These are phyloP conservation scores for Orientallactaga bullata DNA, from an alignment of 2,113 vertebrate species.

Conservation along the genomic window DNA sequence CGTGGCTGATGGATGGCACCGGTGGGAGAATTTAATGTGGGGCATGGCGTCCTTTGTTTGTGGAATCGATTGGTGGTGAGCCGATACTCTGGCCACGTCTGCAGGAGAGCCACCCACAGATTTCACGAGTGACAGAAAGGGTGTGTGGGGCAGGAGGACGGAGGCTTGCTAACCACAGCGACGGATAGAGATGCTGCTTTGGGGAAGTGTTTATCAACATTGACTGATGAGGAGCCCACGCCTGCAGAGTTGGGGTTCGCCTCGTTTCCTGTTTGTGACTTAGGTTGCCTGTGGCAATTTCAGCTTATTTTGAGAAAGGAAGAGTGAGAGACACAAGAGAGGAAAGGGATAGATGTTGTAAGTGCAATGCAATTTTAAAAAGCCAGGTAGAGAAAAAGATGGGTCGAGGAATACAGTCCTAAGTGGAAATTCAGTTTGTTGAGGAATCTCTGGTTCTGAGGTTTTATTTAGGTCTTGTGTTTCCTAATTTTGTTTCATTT, in stretches of 20 bases:
- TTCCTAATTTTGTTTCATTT: neutral
- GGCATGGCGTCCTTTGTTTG: neutral
- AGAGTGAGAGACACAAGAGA: neutral
- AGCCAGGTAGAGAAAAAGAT: neutral
- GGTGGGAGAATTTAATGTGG: conserved; percentile 33
- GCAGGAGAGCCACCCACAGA: neutral
- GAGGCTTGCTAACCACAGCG: neutral
- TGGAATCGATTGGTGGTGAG: neutral
- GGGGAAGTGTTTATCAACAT: neutral
- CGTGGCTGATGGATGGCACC: neutral
- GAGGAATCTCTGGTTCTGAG: neutral
- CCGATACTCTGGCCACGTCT: neutral
- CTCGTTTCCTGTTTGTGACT: neutral
- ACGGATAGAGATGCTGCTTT: neutral
- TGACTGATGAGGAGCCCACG: neutral
- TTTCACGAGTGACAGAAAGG: neutral
- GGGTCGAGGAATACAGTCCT: neutral
- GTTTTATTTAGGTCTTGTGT: neutral
- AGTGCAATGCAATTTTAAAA: neutral
- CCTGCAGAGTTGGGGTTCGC: neutral
- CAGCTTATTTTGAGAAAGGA: neutral
- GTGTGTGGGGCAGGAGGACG: neutral
- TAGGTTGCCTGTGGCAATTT: neutral
- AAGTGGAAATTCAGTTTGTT: neutral
- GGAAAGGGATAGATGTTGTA: neutral